A percentile compares a stretch with the other conserved stretches of the same genome.
Conservation (phyloP, 2,888 invertebrate species). For the Drosophila fungiperda region DNA sequence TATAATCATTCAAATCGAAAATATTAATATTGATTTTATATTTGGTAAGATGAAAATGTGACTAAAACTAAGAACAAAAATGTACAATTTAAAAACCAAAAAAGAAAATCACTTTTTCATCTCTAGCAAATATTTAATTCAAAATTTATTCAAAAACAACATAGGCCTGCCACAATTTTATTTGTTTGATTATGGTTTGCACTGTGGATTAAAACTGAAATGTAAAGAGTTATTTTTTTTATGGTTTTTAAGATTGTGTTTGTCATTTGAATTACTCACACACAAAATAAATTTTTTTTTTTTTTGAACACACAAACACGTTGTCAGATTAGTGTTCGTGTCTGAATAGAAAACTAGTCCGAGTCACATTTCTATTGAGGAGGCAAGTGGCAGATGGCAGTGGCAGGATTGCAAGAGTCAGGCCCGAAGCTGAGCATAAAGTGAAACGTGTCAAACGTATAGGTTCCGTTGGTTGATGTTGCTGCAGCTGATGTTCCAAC, state of each 20-base stretch:
- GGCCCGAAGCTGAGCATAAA: slow-evolving; percentile 3
- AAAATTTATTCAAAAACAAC: neutral
- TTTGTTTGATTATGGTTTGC: neutral
- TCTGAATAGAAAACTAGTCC: slow-evolving; percentile 6
- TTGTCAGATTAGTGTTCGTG: slow-evolving; percentile 5
- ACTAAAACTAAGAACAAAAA: neutral
- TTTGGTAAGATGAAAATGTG: neutral
- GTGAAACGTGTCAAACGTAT: slow-evolving; percentile 24
- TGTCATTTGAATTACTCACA: neutral
- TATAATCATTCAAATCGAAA: too few relatives aligned
- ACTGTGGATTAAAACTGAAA: neutral
- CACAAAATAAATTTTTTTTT: neutral
- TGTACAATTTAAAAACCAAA: neutral
- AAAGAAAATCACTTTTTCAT: neutral
- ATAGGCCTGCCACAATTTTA: neutral
- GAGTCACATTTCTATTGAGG: slow-evolving; percentile 4
- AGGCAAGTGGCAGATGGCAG: neutral
- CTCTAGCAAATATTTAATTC: neutral
- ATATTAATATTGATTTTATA: neutral
- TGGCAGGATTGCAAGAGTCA: neutral
- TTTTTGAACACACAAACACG: neutral
- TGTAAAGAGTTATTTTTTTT: neutral
- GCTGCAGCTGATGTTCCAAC: neutral
- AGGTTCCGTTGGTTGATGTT: neutral
- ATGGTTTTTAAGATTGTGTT: neutral